Evolutionary conservation across 2,888 invertebrate genomes (phyloP).

Genomic region (Monopis laevigella): DNA sequence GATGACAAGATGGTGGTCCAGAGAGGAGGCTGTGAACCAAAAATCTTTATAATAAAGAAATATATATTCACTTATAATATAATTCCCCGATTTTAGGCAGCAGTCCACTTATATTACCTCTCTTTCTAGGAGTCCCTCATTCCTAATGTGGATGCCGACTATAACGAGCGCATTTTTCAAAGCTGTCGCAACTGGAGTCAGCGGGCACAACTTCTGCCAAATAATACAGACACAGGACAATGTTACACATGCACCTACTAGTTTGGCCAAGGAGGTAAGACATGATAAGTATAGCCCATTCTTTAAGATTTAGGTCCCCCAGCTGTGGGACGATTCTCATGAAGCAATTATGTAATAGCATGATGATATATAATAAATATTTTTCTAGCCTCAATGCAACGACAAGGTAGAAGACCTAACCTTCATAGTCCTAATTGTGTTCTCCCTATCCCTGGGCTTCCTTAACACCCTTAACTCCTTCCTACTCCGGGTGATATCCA

Average conservation of each 20-base stretch:
- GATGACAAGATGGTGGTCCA: too few relatives aligned
- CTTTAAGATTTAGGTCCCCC: too few relatives aligned
- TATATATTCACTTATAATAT: too few relatives aligned
- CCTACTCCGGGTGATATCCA: conserved; percentile 20
- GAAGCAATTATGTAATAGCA: too few relatives aligned
- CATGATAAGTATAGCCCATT: too few relatives aligned
- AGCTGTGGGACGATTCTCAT: too few relatives aligned
- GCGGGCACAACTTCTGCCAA: conserved; percentile 10
- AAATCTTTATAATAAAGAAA: not conserved
- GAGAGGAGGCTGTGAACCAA: too few relatives aligned
- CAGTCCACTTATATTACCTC: not conserved
- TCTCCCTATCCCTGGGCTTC: not conserved
- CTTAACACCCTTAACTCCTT: conserved; percentile 12
- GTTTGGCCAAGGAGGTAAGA: too few relatives aligned
- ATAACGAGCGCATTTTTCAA: conserved; percentile 14
- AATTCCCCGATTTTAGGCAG: too few relatives aligned
- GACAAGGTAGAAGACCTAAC: conserved; percentile 13
- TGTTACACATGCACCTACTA: too few relatives aligned
- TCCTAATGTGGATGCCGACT: conserved; percentile 17
- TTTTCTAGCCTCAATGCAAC: conserved; percentile 2
- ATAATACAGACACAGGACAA: conserved; percentile 5
- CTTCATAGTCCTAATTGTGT: conserved; percentile 3
- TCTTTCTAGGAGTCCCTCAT: conserved; percentile 12
- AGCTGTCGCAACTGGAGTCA: conserved; percentile 5
- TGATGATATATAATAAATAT: too few relatives aligned